phyloP scores from a whole-genome alignment of 2,888 invertebrate genomes.

The Norana najaformis region DNA sequence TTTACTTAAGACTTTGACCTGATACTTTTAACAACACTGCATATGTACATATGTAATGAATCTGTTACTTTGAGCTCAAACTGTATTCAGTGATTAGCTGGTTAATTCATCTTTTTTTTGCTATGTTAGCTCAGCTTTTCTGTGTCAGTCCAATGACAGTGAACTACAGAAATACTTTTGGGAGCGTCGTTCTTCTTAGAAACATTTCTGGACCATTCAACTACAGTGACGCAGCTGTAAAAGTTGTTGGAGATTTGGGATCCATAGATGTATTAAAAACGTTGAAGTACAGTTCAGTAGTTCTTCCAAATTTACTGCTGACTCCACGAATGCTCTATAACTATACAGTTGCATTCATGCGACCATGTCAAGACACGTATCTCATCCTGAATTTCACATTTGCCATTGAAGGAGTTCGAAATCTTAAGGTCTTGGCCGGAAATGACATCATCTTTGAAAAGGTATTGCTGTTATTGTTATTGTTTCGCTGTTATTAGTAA shows the following conservation, averaged over 20 bases:
- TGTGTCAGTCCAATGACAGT: neutral
- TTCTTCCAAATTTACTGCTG: neutral
- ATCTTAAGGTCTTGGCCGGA: neutral
- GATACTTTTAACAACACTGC: no score
- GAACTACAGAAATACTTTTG: neutral
- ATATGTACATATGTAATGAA: neutral
- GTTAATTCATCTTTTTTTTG: neutral
- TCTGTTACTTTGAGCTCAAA: neutral
- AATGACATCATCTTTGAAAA: neutral
- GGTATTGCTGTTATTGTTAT: neutral
- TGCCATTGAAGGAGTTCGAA: neutral
- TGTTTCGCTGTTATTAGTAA: neutral
- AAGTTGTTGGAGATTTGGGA: neutral
- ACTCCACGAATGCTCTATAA: neutral
- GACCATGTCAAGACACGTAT: neutral
- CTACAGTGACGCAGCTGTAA: neutral
- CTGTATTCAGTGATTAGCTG: neutral
- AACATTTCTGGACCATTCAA: neutral
- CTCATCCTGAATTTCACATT: neutral
- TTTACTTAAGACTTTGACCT: no score
- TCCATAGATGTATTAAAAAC: neutral
- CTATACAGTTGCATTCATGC: neutral
- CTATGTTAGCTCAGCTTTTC: neutral
- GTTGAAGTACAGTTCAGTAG: neutral
- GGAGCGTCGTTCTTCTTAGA: neutral